These are phyloP conservation scores for Orcinus orca DNA, from an alignment of 2,113 vertebrate species.

Conservation along the genomic window DNA sequence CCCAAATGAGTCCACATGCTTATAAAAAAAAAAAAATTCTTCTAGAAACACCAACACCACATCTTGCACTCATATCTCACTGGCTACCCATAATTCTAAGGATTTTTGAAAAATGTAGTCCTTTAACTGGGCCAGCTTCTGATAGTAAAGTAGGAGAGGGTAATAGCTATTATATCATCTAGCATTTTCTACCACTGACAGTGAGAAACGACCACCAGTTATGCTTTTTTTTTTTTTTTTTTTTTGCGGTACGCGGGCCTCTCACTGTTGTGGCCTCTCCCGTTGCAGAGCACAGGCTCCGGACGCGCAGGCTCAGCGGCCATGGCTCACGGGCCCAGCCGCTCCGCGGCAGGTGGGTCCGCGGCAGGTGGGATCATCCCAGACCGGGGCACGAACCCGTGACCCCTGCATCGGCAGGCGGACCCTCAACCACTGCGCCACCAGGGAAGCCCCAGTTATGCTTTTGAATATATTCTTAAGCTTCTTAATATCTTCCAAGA, in stretches of 20 bases:
- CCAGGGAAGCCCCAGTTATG: background rate
- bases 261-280: no score
- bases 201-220: background rate
- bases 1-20: background rate
- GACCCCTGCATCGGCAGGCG: no score
- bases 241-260: no score
- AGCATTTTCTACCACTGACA: background rate
- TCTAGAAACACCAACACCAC: background rate
- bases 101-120: background rate
- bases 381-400: no score
- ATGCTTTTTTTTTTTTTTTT: background rate
- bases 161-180: background rate
- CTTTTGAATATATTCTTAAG: background rate
- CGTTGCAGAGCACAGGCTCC: no score
- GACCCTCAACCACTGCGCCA: no score
- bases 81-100: background rate
- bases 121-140: background rate
- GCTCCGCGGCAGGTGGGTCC: no score
- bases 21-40: background rate
- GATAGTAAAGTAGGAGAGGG: background rate
- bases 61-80: background rate
- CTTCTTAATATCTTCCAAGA: background rate
- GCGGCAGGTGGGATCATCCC: no score
- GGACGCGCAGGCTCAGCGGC: no score
- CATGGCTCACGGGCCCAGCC: no score